Evolutionary conservation across 2,888 invertebrate species (phyloP), one percentile per base, ranked within the genome.

Genomic region (Pelosia muscerda): DNA sequence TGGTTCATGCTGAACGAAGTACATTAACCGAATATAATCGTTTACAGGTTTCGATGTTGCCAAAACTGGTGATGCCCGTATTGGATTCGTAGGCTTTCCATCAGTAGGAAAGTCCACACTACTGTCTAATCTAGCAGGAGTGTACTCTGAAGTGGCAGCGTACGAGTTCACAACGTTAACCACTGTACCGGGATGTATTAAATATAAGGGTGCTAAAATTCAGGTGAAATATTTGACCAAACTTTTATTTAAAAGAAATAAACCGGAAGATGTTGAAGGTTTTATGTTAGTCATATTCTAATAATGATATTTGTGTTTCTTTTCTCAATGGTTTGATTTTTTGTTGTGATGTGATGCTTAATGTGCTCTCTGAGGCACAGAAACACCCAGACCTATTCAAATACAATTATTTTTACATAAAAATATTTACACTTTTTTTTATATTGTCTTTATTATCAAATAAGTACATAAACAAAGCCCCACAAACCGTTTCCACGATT

Each of bases 91-190:
- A 15, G 98, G 99, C 13, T 99, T 99, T 95, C 99, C 99, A 9
- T 99, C 99, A 0, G 99, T 99, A 56, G 99, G 99, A 0, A 99
- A 99, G 92, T 99, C 99, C 0, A 99, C 99, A 0, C 92, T 99
- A 63, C 95, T 99, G 19, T 99, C 98, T 77, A 99, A 98, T 82
- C 92, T 99, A 75, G 99, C 99, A n/a, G 99, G 99, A 19, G 99
- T 99, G 13, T 99, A 99, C 90, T 99, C 99, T 0, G 99, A 99
- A 95, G 99, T 99, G 9, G 99, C 99, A 42, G 99, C 99, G 0
- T 99, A 99, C 89, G 99, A 99, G 94, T 99, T 99, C 93, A 99
- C 99, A 76, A 99, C 99, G 0, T 96, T 99, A 8, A 99, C 99
- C 1, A 99, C 99, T 11, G 99, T 99, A 15, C 99, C 99, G 0